Evolutionary conservation across 1,140 invertebrate species (phyloP).

Genomic region (Dreissena rostriformis): DNA sequence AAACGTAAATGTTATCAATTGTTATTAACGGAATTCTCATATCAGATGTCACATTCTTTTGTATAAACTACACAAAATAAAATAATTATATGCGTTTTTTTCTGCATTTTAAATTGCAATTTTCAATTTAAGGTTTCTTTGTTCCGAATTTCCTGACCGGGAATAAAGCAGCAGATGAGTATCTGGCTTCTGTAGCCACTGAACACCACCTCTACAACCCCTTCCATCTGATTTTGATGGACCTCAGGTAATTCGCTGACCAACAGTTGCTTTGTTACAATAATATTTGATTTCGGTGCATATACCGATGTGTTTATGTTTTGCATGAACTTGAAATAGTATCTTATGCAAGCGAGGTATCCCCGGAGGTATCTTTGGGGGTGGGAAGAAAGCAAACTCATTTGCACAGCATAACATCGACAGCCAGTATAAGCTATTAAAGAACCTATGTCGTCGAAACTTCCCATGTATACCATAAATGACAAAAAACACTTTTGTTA

Average conservation of each 20-base stretch:
- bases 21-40: background rate
- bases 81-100: background rate
- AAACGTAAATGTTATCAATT: background rate
- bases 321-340: background rate
- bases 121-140: slow-evolving; percentile 29
- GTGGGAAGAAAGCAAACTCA: too few species aligned
- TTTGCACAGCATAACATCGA: too few species aligned
- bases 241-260: slow-evolving; percentile 20
- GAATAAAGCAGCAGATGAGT: slow-evolving; percentile 6
- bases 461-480: too few species aligned
- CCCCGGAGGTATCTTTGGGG: background rate
- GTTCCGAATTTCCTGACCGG: slow-evolving; percentile 33
- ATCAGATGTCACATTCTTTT: background rate
- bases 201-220: slow-evolving; percentile 25
- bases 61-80: background rate
- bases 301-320: background rate
- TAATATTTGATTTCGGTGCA: background rate
- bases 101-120: background rate
- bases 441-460: too few species aligned
- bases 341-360: background rate
- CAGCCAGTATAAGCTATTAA: too few species aligned
- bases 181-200: slow-evolving; percentile 2
- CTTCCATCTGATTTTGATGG: slow-evolving; percentile 36
- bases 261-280: background rate
- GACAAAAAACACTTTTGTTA: too few species aligned